phyloP scores from a whole-genome alignment of 2,797 vertebrate species.

The Picus viridis region DNA sequence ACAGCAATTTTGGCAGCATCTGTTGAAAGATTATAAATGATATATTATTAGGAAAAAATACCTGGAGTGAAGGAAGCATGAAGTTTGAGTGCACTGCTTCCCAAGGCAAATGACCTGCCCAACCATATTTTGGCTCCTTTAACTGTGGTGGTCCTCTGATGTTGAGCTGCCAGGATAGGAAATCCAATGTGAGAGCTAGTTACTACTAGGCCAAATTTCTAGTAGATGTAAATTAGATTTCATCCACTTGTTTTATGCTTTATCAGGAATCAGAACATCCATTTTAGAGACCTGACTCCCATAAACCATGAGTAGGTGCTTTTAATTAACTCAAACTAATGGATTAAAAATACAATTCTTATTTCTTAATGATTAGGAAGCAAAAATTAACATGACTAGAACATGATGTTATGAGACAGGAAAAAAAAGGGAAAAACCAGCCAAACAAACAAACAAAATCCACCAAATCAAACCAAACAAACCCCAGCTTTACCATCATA shows the following conservation, averaged over 20 bases:
- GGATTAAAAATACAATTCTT: not conserved
- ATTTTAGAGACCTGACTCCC: not conserved
- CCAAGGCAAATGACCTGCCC: not conserved
- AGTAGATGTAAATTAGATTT: not conserved
- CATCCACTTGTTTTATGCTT: not conserved
- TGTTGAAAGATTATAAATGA: not conserved
- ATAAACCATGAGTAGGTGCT: not conserved
- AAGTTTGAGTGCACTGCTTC: not conserved
- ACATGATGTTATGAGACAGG: accelerated
- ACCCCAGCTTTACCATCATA: not conserved
- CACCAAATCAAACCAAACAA: not conserved
- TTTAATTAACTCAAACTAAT: not conserved
- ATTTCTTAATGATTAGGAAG: not conserved
- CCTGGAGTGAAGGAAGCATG: not conserved
- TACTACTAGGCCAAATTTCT: not conserved
- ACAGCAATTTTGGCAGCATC: not conserved
- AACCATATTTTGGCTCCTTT: not conserved
- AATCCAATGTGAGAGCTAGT: not conserved
- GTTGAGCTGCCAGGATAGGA: not conserved
- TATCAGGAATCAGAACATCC: not conserved
- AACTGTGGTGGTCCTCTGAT: not conserved
- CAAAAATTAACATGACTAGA: not conserved
- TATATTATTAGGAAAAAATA: not conserved
- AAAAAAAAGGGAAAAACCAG: too few species aligned
- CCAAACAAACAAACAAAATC: too few species aligned